Conservation (phyloP, 2,113 vertebrate genomes). For the Paracanthobrama guichenoti region DNA sequence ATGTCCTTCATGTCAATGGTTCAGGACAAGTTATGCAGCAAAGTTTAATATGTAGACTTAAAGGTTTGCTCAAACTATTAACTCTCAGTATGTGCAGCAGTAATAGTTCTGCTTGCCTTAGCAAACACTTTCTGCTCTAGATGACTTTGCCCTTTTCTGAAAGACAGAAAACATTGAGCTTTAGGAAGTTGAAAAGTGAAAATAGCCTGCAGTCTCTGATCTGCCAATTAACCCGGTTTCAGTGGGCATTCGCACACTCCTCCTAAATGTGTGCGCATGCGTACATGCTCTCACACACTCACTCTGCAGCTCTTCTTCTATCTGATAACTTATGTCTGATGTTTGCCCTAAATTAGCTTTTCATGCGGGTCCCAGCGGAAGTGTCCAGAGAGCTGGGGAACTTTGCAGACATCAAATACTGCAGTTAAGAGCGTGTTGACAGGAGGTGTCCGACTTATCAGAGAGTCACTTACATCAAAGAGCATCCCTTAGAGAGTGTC, state of each 20-base stretch:
- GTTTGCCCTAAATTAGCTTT: conserved; percentile 17
- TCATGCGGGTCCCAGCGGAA: conserved; percentile 10
- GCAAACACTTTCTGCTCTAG: background rate
- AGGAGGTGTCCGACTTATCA: conserved; percentile 23
- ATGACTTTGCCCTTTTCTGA: conserved; percentile 10
- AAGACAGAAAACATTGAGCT: background rate
- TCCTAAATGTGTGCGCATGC: background rate
- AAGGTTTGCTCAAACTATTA: background rate
- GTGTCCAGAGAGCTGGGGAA: conserved; percentile 27
- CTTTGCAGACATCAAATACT: conserved; percentile 26
- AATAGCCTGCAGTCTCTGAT: conserved; percentile 14
- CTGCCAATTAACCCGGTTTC: conserved; percentile 23
- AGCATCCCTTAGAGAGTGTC: conserved; percentile 23
- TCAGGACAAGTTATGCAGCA: background rate
- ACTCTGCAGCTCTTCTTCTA: background rate
- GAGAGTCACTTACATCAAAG: conserved; percentile 45
- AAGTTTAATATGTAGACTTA: background rate
- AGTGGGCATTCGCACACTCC: background rate
- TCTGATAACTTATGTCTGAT: conserved; percentile 6
- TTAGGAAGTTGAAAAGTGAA: background rate
- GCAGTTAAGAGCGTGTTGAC: conserved; percentile 9
- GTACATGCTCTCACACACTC: background rate
- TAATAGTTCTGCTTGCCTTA: background rate
- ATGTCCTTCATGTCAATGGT: background rate
- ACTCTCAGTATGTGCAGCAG: background rate